Evolutionary conservation across 2,797 vertebrate species (phyloP).

Genomic region (Pipistrellus pipistrellus): DNA sequence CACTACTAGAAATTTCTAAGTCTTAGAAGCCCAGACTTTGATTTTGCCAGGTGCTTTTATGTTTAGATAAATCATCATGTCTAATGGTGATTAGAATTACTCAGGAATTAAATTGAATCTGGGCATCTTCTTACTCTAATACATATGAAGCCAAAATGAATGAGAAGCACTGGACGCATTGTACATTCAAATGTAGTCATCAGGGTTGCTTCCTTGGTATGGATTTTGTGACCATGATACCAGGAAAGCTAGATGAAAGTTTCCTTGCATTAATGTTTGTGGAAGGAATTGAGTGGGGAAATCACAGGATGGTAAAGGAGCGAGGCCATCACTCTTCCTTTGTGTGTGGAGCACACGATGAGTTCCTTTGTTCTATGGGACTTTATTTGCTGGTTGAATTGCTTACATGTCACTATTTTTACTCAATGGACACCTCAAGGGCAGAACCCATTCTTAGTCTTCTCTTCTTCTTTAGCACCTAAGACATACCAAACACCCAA

Average conservation of each 20-base stretch:
- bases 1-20: not conserved
- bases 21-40: constrained; percentile 1
- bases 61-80: constrained; percentile 42
- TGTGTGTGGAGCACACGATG: not conserved
- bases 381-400: not conserved
- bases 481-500: constrained; percentile 28
- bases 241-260: not conserved
- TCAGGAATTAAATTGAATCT: constrained; percentile 67
- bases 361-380: rapidly evolving
- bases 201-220: not conserved
- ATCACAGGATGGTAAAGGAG: not conserved
- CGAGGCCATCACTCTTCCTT: not conserved
- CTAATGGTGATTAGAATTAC: constrained; percentile 55
- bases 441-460: not conserved
- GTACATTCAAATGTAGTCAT: not conserved
- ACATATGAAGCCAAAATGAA: constrained; percentile 56
- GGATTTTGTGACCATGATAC: not conserved
- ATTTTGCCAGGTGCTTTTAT: constrained; percentile 31
- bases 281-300: not conserved
- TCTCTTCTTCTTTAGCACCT: not conserved
- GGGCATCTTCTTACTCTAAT: constrained; percentile 45
- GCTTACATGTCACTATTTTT: not conserved
- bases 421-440: not conserved
- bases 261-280: not conserved
- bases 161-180: not conserved